Base-by-base conservation (phyloP, 64 coral and sea anemone genomes). In the Dendronephthya gigantea region DNA sequence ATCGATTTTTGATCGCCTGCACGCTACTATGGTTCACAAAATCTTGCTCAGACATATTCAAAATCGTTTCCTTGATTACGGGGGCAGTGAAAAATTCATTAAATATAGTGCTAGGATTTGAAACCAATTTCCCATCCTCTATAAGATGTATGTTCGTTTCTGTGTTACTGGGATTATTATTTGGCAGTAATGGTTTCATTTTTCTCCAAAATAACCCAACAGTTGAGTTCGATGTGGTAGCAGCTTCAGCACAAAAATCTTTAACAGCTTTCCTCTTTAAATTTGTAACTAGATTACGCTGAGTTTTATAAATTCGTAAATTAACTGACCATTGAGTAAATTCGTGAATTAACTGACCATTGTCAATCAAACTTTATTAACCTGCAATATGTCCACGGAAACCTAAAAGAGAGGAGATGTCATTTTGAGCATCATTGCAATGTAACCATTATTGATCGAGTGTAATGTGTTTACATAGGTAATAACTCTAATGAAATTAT, bases 121-220 rank as follows among this genome's bases (percentile, higher is more conserved):
- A 51, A 49, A 90, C 84, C 47, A 82, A 47, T 43, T 75, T 82
- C 30, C 49, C 70, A 41, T 85, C 89, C 23, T 52, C 50, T 16
- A 52, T 7, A 52, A 52, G 50, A 7, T 22, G 50, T 22, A 52
- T 25, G 38, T 49, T 83, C n/a, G 49, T 8, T 84, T 51, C 10
- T n/a, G 84, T 40, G 14, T 41, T 47, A 76, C 50, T 81, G 56
- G 35, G 66, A 68, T 88, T 50, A 50, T 70, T 88, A 3, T 88
- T 88, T 28, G 83, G 90, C 11, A 92, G 79, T 75, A 92, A 76
- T 62, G 91, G 91, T 23, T 89, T 92, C 72, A 92, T 52, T 86
- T 89, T 92, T 83, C 52, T 76, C 83, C 87, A 92, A 70, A 89
- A 92, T 39, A 65, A 85, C 31, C 49, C 29, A 35, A 48, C 28